Evolutionary conservation across 2,888 invertebrate species (phyloP).

Genomic region (Stenoptilia bipunctidactyla): DNA sequence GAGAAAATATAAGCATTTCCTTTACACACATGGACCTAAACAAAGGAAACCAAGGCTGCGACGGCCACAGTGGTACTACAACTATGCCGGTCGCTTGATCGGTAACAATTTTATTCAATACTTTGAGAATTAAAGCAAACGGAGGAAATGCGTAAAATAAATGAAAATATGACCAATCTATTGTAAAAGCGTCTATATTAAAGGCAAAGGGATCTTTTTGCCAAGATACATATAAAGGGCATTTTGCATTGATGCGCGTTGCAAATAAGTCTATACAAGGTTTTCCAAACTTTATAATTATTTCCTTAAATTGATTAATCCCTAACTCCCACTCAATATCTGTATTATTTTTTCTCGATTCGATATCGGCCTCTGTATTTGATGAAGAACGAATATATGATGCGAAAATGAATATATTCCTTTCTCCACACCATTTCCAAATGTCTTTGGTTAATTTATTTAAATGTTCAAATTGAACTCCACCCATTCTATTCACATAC

Average conservation of each 20-base stretch:
- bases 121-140: constrained; percentile 5
- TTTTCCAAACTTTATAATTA: neutral
- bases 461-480: constrained; percentile 9
- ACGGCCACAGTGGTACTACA: constrained; percentile 5
- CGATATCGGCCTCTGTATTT: too few species aligned
- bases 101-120: constrained; percentile 3
- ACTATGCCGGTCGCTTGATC: constrained; percentile 6
- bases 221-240: constrained; percentile 5
- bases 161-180: constrained; percentile 7
- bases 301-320: neutral
- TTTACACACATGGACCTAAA: too few species aligned
- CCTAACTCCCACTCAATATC: constrained; percentile 7
- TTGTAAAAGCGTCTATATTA: constrained; percentile 7
- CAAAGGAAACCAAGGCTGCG: constrained; percentile 25
- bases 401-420: too few species aligned
- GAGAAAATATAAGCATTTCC: constrained; percentile 9
- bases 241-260: too few species aligned
- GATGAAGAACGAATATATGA: too few species aligned
- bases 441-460: constrained; percentile 5
- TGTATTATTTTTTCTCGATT: constrained; percentile 1
- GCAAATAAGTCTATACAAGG: constrained; percentile 1
- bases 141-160: constrained; percentile 17
- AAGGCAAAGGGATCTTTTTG: constrained; percentile 8
- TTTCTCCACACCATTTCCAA: constrained; percentile 10
- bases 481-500: constrained; percentile 12